A percentile compares a stretch with the other conserved stretches of the same genome.
Evolutionary conservation across 2,888 invertebrate genomes (phyloP).

Genomic region (Tortricodes alternella): DNA sequence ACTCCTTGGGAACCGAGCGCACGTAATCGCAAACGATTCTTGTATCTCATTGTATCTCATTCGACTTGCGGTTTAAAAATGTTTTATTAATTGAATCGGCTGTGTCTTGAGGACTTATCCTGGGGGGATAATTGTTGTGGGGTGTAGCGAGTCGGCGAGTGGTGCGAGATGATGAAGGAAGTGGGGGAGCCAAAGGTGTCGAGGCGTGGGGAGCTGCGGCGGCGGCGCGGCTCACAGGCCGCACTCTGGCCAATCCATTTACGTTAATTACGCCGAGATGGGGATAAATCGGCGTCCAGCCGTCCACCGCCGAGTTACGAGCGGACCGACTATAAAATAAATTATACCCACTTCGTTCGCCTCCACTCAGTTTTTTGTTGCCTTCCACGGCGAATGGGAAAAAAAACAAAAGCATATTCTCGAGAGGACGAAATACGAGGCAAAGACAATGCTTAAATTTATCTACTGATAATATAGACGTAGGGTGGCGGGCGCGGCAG

Average conservation of each 20-base stretch:
- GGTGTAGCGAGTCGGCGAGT: no score
- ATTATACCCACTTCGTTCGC: slow-evolving; percentile 82
- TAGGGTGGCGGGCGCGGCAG: slow-evolving; percentile 75
- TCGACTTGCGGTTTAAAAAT: slow-evolving; percentile 68
- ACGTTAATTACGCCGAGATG: slow-evolving; percentile 80
- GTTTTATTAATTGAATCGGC: slow-evolving; percentile 64
- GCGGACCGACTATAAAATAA: slow-evolving; percentile 82
- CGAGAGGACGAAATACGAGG: slow-evolving; percentile 81
- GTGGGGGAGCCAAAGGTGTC: no score
- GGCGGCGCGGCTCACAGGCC: slow-evolving; percentile 61
- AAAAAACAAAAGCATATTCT: slow-evolving; percentile 78
- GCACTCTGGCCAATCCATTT: slow-evolving; percentile 79
- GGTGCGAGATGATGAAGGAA: no score
- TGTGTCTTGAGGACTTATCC: no score
- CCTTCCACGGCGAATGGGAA: slow-evolving; percentile 68
- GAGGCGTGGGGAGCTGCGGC: slow-evolving; percentile 43
- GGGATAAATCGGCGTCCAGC: slow-evolving; percentile 82
- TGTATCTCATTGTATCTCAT: slow-evolving; percentile 63
- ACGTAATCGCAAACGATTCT: slow-evolving; percentile 67
- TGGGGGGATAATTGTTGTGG: no score
- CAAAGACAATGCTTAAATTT: slow-evolving; percentile 83
- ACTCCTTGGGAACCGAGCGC: slow-evolving; percentile 66
- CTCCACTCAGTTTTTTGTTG: slow-evolving; percentile 81
- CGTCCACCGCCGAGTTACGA: slow-evolving; percentile 82
- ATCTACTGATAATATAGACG: slow-evolving; percentile 84